These are phyloP conservation scores for Puma concolor DNA, from an alignment of 2,113 vertebrate genomes.

Conservation along the genomic window DNA sequence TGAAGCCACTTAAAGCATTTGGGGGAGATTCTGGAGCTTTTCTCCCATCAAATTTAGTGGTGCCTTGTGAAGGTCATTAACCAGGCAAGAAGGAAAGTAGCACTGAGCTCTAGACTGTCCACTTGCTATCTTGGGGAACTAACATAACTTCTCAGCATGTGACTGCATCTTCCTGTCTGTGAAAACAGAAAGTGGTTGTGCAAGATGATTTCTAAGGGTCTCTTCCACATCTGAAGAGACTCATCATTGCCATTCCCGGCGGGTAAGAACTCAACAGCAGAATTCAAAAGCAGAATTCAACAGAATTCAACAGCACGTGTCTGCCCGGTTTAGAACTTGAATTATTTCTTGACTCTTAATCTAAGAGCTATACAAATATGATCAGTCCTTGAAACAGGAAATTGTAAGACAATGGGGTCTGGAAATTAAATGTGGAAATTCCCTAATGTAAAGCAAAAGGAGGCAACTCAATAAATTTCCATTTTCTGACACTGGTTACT, in stretches of 20 bases:
- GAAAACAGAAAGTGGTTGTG: not conserved
- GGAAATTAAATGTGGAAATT: constrained; percentile 40
- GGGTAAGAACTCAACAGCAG: not conserved
- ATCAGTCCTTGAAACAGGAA: not conserved
- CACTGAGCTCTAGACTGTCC: not conserved
- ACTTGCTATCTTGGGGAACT: not conserved
- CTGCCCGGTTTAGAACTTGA: not conserved
- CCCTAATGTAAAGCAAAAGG: not conserved
- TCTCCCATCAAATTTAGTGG: not conserved
- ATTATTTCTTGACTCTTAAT: constrained; percentile 22
- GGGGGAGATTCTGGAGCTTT: not conserved
- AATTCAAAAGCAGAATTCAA: too few relatives aligned
- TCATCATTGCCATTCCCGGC: not conserved
- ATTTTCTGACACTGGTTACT: not conserved
- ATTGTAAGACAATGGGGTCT: not conserved
- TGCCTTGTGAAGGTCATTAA: not conserved
- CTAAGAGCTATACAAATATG: constrained; percentile 38
- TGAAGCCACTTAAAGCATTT: not conserved
- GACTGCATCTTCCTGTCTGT: not conserved
- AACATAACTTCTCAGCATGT: not conserved
- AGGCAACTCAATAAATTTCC: not conserved
- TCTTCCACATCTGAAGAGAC: not conserved
- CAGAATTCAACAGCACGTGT: too few relatives aligned
- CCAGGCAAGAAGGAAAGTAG: not conserved
- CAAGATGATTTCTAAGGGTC: not conserved